phyloP scores from a whole-genome alignment of 2,888 invertebrate genomes.

The Microctonus aethiopoides region DNA sequence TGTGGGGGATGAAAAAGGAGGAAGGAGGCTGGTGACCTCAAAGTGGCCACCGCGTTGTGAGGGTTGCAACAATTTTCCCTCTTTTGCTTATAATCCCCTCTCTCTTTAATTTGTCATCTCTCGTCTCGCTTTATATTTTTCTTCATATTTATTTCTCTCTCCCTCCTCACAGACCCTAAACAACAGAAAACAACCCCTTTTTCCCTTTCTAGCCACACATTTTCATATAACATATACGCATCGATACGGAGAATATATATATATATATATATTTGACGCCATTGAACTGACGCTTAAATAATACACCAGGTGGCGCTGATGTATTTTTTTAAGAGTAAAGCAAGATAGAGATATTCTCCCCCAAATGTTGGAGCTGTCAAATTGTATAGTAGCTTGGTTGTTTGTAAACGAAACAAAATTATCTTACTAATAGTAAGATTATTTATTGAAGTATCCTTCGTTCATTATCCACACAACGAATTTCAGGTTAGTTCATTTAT shows the following conservation, averaged over 20 bases:
- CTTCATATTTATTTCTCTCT: not conserved
- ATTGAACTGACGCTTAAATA: not conserved
- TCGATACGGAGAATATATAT: not conserved
- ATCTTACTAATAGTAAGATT: not conserved
- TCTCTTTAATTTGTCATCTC: too few relatives aligned
- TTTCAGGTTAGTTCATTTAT: not conserved
- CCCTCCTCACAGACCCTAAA: too few relatives aligned
- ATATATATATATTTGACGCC: not conserved
- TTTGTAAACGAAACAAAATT: slow-evolving; percentile 56
- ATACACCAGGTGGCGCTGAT: slow-evolving; percentile 39
- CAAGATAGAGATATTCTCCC: slow-evolving; percentile 32
- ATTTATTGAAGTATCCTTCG: not conserved
- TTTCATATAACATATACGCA: slow-evolving; percentile 5
- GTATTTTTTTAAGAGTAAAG: slow-evolving; percentile 19
- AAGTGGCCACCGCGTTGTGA: slow-evolving; percentile 17
- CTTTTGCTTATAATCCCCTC: not conserved
- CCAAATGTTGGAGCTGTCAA: slow-evolving; percentile 53
- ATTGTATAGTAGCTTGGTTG: slow-evolving; percentile 51
- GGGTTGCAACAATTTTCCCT: not conserved
- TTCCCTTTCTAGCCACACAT: not conserved
- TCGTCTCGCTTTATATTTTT: too few relatives aligned
- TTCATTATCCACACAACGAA: not conserved
- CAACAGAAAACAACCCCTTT: too few relatives aligned
- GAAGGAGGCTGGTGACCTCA: slow-evolving; percentile 20
- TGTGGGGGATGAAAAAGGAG: slow-evolving; percentile 1